These are phyloP conservation scores for Papilio polyxenes DNA, from an alignment of 1,140 invertebrate genomes.

Conservation along the genomic window DNA sequence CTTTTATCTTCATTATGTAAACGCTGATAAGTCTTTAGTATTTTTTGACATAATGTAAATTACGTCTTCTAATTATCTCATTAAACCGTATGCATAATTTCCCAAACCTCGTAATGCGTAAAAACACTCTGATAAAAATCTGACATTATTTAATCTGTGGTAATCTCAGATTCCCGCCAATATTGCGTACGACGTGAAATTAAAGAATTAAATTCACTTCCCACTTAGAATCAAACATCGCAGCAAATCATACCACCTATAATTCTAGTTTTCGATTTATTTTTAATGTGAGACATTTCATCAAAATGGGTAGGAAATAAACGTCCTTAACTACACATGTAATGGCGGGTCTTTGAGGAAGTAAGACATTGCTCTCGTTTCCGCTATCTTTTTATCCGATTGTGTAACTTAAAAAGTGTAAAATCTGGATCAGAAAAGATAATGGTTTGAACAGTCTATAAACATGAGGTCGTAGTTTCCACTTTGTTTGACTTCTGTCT, in stretches of 20 bases:
- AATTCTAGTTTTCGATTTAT: background rate
- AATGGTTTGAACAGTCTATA: background rate
- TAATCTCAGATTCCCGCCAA: slow-evolving; percentile 30
- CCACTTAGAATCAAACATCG: background rate
- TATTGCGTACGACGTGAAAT: background rate
- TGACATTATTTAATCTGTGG: slow-evolving; percentile 27
- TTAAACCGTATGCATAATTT: background rate
- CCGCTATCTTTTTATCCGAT: slow-evolving; percentile 10
- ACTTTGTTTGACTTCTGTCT: background rate
- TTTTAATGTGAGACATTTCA: too few species aligned
- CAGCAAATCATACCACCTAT: background rate
- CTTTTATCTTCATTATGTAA: too few species aligned
- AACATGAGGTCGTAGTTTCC: background rate
- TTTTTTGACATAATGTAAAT: background rate
- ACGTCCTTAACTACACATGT: background rate
- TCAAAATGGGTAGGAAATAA: background rate
- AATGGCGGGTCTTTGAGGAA: slow-evolving; percentile 7
- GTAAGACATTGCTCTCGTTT: background rate
- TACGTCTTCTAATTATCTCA: background rate
- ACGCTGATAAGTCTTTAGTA: background rate
- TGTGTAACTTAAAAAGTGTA: background rate
- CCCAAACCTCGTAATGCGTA: slow-evolving; percentile 6
- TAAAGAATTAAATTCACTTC: background rate
- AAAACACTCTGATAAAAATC: background rate
- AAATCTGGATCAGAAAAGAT: slow-evolving; percentile 8